Conservation (phyloP, 1,140 invertebrate species). For the Cyclargus thomasi region DNA sequence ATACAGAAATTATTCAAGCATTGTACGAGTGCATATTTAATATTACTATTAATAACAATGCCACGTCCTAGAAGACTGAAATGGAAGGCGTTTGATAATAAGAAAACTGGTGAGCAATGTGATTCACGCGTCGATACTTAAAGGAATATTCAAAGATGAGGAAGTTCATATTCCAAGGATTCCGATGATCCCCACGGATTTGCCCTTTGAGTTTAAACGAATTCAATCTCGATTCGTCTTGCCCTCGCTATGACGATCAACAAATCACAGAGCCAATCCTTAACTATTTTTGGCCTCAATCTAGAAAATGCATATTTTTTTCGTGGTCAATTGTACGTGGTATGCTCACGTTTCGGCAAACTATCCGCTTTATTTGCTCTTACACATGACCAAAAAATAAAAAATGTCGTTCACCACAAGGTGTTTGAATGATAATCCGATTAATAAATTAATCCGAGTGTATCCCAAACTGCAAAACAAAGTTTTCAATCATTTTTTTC, state of each 20-base stretch:
- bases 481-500: neutral
- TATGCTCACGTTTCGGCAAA: conserved; percentile 22
- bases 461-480: conserved; percentile 6
- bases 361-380: conserved; percentile 20
- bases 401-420: conserved; percentile 17
- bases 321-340: conserved; percentile 22
- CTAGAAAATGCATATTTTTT: conserved; percentile 20
- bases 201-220: conserved; percentile 22
- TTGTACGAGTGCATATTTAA: too few relatives aligned
- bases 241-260: conserved; percentile 26
- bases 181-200: conserved; percentile 18
- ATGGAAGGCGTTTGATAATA: conserved; percentile 8
- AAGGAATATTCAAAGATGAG: conserved; percentile 20
- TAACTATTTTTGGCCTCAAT: conserved; percentile 23
- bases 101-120: neutral
- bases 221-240: conserved; percentile 26
- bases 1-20: too few relatives aligned
- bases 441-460: conserved; percentile 10
- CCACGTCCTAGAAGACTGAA: too few relatives aligned
- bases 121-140: neutral
- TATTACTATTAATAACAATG: too few relatives aligned
- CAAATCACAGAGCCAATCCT: conserved; percentile 26
- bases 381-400: conserved; percentile 14
- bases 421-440: conserved; percentile 9
- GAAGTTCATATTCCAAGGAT: conserved; percentile 18